These are phyloP conservation scores for Hiodon alosoides DNA, from an alignment of 2,113 vertebrate genomes.

Conservation along the genomic window DNA sequence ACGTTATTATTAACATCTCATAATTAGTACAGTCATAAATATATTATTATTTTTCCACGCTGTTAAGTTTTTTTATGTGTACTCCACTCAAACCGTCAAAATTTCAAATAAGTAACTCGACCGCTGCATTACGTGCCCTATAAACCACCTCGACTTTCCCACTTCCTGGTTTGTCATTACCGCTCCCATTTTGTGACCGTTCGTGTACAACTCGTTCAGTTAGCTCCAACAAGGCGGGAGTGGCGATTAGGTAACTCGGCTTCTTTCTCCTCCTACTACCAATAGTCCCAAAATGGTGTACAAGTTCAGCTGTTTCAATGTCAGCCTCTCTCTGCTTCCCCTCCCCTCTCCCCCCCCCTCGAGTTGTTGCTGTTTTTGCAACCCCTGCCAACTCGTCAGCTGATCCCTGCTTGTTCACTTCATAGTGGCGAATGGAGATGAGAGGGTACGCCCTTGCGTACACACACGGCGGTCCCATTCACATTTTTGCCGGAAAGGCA, in stretches of 20 bases:
- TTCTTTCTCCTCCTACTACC: slow-evolving; percentile 33
- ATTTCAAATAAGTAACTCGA: too few relatives aligned
- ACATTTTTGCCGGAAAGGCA: slow-evolving; percentile 29
- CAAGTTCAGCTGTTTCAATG: slow-evolving; percentile 30
- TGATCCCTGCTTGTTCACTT: slow-evolving; percentile 69
- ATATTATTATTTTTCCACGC: too few relatives aligned
- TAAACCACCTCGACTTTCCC: neutral
- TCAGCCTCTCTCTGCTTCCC: slow-evolving; percentile 13
- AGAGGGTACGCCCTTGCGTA: slow-evolving; percentile 39
- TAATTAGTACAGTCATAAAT: too few relatives aligned
- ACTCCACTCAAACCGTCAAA: too few relatives aligned
- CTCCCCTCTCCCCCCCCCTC: slow-evolving; percentile 28
- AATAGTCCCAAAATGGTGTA: slow-evolving; percentile 51
- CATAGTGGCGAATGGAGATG: slow-evolving; percentile 63
- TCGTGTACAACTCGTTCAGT: slow-evolving; percentile 16
- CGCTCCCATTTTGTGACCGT: slow-evolving; percentile 44
- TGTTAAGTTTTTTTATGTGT: too few relatives aligned
- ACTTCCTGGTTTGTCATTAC: slow-evolving; percentile 39
- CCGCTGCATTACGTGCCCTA: neutral
- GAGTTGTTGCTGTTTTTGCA: slow-evolving; percentile 51
- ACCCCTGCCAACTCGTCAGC: slow-evolving; percentile 74
- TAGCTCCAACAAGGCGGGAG: slow-evolving; percentile 23
- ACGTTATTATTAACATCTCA: too few relatives aligned
- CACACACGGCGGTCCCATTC: slow-evolving; percentile 37
- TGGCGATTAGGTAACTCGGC: slow-evolving; percentile 34